These are phyloP conservation scores for Hylia prasina DNA, from an alignment of 2,113 vertebrate species.

Conservation along the genomic window DNA sequence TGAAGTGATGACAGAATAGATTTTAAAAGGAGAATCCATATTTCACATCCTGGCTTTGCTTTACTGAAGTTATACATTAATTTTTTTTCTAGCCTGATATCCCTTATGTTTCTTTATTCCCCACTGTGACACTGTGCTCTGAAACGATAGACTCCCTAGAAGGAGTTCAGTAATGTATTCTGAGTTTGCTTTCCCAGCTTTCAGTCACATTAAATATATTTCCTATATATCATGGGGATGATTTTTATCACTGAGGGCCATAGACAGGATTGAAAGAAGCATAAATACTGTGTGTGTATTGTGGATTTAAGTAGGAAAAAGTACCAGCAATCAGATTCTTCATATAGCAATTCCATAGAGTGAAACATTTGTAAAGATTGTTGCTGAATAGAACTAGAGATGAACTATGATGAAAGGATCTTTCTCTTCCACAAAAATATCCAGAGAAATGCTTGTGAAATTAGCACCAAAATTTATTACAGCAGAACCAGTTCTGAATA, in stretches of 20 bases:
- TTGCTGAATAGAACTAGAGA: background rate
- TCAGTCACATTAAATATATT: background rate
- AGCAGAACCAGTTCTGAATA: background rate
- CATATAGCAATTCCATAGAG: background rate
- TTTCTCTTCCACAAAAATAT: background rate
- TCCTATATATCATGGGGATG: background rate
- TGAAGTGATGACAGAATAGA: background rate
- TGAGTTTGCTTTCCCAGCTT: background rate
- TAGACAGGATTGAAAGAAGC: background rate
- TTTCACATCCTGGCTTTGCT: background rate
- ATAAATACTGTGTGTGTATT: background rate
- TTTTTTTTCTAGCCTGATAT: background rate
- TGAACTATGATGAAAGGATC: background rate
- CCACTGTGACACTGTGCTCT: background rate
- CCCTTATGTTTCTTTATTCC: background rate
- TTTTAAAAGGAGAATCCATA: background rate
- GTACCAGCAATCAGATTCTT: background rate
- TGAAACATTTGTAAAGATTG: background rate
- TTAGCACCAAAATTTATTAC: background rate
- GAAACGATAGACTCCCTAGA: background rate
- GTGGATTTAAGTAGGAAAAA: background rate
- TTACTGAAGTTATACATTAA: background rate
- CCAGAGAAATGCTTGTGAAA: background rate
- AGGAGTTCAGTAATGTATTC: background rate
- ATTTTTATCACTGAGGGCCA: background rate